These are phyloP conservation scores for Cyclura pinguis DNA, from an alignment of 2,797 vertebrate species.

Conservation along the genomic window DNA sequence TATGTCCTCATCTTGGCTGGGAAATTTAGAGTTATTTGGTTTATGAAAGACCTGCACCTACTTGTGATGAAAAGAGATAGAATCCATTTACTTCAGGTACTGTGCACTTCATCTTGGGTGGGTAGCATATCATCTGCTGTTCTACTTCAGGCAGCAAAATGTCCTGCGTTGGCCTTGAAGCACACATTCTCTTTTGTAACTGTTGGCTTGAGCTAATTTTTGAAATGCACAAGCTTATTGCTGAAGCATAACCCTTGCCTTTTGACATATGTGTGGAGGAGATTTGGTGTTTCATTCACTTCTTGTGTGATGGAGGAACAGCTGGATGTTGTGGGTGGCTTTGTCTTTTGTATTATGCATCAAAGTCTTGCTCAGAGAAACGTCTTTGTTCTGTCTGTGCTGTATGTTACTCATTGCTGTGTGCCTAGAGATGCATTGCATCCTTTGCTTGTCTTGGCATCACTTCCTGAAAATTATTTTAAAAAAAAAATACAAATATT, in stretches of 20 bases:
- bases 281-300: conserved; percentile 18
- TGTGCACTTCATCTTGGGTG: not conserved
- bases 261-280: conserved; percentile 14
- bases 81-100: not conserved
- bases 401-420: not conserved
- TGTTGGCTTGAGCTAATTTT: conserved; percentile 3
- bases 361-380: conserved; percentile 21
- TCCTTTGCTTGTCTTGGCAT: conserved; percentile 7
- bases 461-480: not conserved
- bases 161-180: not conserved
- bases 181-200: not conserved
- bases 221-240: not conserved
- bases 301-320: conserved; percentile 4
- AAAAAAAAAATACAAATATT: not conserved
- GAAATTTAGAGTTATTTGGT: too few species aligned
- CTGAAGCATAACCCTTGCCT: conserved; percentile 15
- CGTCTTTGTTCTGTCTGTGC: conserved; percentile 21
- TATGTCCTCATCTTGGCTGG: too few species aligned
- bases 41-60: too few species aligned
- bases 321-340: conserved; percentile 18
- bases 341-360: conserved; percentile 33
- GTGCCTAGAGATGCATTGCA: not conserved
- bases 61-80: not conserved
- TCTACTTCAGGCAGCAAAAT: not conserved
- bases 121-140: not conserved